Evolutionary conservation across 2,797 vertebrate species (phyloP).

Genomic region (Erpetoichthys calabaricus): DNA sequence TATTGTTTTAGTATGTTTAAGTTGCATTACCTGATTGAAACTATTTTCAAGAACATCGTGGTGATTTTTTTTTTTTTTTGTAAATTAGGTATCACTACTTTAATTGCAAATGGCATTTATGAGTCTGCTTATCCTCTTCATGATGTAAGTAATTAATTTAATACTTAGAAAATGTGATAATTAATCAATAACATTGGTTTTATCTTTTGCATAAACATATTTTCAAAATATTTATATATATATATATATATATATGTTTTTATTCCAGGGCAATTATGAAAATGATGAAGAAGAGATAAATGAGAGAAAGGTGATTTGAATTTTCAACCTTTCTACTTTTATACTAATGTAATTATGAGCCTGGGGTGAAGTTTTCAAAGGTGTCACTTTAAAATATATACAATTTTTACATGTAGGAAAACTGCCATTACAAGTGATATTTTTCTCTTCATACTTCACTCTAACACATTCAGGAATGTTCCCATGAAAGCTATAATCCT

Average conservation of each 20-base stretch:
- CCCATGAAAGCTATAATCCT: no score
- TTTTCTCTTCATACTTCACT: no score
- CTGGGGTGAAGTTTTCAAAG: no score
- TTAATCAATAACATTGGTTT: background rate
- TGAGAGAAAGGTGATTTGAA: constrained; percentile 75
- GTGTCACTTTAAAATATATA: no score
- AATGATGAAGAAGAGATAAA: constrained; percentile 64
- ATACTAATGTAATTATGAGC: no score
- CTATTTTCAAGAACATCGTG: no score
- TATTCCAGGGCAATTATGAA: constrained; percentile 71
- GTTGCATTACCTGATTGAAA: no score
- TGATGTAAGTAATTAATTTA: constrained; percentile 62
- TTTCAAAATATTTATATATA: background rate
- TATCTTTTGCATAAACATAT: background rate
- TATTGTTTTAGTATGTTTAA: no score
- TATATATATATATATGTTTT: constrained; percentile 2
- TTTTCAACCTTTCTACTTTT: no score
- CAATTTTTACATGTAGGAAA: no score
- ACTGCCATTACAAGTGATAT: no score
- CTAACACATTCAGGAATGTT: no score
- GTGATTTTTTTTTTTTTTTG: constrained; percentile 11
- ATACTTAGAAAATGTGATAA: background rate
- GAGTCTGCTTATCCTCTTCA: constrained; percentile 86
- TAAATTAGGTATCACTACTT: constrained; percentile 69
- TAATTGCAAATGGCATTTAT: constrained; percentile 82